Evolutionary conservation across 2,797 vertebrate species (phyloP).

Genomic region (Myotis pilosus): DNA sequence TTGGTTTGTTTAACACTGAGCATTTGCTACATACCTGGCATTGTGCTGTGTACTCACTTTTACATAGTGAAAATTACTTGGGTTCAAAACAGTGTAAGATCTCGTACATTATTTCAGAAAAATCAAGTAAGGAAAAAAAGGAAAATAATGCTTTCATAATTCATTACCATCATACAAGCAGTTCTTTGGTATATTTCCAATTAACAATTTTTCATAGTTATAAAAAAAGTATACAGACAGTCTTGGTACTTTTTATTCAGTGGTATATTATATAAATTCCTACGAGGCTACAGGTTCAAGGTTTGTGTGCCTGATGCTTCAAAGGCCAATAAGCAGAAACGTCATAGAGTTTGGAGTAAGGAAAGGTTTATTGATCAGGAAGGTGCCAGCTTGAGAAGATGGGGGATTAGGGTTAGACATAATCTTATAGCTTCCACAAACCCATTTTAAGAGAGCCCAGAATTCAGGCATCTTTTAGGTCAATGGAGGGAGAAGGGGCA

Average conservation of each 20-base stretch:
- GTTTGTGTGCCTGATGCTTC: not conserved
- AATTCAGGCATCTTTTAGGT: not conserved
- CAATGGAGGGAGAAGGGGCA: not conserved
- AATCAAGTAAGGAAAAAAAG: constrained; percentile 7
- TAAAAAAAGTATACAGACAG: not conserved
- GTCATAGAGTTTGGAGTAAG: not conserved
- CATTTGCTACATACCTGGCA: not conserved
- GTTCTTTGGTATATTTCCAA: not conserved
- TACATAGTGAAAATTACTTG: not conserved
- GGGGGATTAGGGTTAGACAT: not conserved
- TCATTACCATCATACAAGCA: not conserved
- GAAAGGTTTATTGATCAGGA: not conserved
- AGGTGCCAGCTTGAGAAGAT: not conserved
- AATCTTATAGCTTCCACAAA: not conserved
- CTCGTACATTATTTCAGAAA: not conserved
- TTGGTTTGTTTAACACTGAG: not conserved
- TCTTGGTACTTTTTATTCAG: not conserved
- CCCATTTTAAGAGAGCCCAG: not conserved
- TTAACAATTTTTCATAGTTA: not conserved
- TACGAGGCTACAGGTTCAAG: not conserved
- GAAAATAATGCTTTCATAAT: constrained; percentile 1
- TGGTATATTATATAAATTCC: not conserved
- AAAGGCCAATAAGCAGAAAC: not conserved
- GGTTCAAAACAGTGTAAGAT: not conserved
- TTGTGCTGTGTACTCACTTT: not conserved